These are phyloP conservation scores for Patagioenas fasciata DNA, from an alignment of 2,113 vertebrate genomes.

Conservation along the genomic window DNA sequence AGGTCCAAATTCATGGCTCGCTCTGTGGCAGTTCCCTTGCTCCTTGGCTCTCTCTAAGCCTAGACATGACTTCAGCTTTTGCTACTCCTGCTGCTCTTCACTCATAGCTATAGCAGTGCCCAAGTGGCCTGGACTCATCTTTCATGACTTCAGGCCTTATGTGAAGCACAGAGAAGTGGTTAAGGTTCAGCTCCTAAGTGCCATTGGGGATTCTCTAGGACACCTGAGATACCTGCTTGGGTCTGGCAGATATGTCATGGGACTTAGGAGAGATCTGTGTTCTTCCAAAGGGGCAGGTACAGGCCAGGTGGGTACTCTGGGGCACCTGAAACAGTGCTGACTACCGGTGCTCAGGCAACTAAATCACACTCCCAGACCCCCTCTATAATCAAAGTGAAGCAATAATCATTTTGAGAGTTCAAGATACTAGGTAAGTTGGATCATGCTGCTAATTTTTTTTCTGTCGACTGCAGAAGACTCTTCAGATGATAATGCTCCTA, in stretches of 20 bases:
- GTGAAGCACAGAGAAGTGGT: background rate
- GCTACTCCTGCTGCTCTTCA: background rate
- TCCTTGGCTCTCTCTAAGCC: background rate
- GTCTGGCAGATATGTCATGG: background rate
- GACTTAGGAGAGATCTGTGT: background rate
- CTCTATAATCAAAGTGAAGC: background rate
- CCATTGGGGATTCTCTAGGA: background rate
- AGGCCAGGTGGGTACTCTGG: background rate
- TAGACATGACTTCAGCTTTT: background rate
- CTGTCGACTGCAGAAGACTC: slow-evolving; percentile 27
- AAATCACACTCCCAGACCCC: background rate
- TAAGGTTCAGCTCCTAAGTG: background rate
- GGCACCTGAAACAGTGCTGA: background rate
- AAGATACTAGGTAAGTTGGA: slow-evolving; percentile 1
- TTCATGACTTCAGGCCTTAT: background rate
- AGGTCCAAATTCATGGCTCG: rapidly evolving
- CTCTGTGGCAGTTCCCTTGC: background rate
- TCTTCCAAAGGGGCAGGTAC: background rate
- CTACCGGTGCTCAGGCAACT: background rate
- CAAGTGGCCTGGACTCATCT: rapidly evolving
- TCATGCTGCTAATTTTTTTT: slow-evolving; percentile 37
- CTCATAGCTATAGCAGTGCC: rapidly evolving
- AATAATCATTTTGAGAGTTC: background rate
- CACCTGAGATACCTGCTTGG: background rate
- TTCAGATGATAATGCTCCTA: slow-evolving; percentile 51